Evolutionary conservation across 2,113 vertebrate species (phyloP), one percentile per base, ranked within the genome.

Genomic region (Chinchilla lanigera): DNA sequence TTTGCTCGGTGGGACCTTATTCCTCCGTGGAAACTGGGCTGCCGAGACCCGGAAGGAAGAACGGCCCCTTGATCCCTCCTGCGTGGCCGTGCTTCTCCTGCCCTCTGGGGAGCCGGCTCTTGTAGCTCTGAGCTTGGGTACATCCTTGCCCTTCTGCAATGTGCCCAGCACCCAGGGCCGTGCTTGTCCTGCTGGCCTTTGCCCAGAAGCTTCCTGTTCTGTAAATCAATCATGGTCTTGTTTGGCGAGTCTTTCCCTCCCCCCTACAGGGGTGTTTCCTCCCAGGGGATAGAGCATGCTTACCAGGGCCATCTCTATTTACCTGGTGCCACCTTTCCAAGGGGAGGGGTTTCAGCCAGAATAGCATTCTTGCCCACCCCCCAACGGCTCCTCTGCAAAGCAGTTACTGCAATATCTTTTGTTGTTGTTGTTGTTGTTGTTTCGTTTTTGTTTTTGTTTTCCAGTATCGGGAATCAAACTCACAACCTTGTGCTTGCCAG

Each of bases 231-330:
- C 14, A 88, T 2, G 4, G 2, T 38, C 16, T 28, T 22, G 2
- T 56, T 67, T 24, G 47, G 7, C 7, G 10, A 30, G 10, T 67
- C 26, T 69, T 17, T 22, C 3, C 26, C 19, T 8, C 44, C 19
- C 56, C 44, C 30, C 1, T n/a, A 1, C 41, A 26, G 41, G 52
- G 54, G 87, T 33, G 24, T 33, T 13, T 35, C 41, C 24, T 80
- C 22, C 7, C 3, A 14, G 26, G 65, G 24, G 26, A 67, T 0
- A 9, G n/a, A 71, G 7, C 1, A 0, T 16, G 3, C 60, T 80
- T 17, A 16, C 38, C 54, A 41, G 41, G 16, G 44, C 8, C 33
- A 38, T n/a, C 67, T 52, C 92, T 33, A 6, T 44, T 78, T n/a
- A 24, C 50, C 28, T 38, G 56, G 10, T 3, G 2, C 17, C 8